A percentile compares a stretch with the other conserved stretches of the same genome.
These are phyloP conservation scores for Machimus atricapillus DNA, from an alignment of 2,888 invertebrate genomes.

Conservation along the genomic window DNA sequence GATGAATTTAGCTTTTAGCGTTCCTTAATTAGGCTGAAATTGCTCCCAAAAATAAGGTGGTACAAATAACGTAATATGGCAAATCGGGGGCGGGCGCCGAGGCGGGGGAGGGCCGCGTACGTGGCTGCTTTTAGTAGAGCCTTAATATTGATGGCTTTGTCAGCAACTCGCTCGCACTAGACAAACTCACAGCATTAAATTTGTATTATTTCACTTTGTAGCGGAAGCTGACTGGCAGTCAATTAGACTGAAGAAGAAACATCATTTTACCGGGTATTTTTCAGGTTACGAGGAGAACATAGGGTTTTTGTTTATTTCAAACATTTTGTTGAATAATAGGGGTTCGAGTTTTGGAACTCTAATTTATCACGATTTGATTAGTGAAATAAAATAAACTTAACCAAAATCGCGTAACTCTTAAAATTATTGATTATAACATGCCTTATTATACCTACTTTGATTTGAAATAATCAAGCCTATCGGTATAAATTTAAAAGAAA, in stretches of 20 bases:
- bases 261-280: background rate
- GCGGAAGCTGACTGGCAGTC: background rate
- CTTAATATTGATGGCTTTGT: background rate
- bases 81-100: too few relatives aligned
- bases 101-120: background rate
- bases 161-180: background rate
- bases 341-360: background rate
- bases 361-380: background rate
- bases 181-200: background rate
- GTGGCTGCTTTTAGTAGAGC: background rate
- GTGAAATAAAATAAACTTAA: background rate
- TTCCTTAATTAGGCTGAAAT: slow-evolving; percentile 29
- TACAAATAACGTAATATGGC: background rate
- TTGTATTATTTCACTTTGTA: background rate
- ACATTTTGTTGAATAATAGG: background rate
- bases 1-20: slow-evolving; percentile 31
- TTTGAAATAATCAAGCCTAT: too few relatives aligned
- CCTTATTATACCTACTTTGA: too few relatives aligned
- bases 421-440: too few relatives aligned
- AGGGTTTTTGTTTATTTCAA: background rate
- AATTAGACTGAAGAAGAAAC: background rate
- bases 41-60: background rate
- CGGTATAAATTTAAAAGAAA: too few relatives aligned
- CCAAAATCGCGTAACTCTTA: too few relatives aligned
- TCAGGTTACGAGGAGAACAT: background rate